These are phyloP conservation scores for Talpa occidentalis DNA, from an alignment of 2,113 vertebrate genomes.

Conservation along the genomic window DNA sequence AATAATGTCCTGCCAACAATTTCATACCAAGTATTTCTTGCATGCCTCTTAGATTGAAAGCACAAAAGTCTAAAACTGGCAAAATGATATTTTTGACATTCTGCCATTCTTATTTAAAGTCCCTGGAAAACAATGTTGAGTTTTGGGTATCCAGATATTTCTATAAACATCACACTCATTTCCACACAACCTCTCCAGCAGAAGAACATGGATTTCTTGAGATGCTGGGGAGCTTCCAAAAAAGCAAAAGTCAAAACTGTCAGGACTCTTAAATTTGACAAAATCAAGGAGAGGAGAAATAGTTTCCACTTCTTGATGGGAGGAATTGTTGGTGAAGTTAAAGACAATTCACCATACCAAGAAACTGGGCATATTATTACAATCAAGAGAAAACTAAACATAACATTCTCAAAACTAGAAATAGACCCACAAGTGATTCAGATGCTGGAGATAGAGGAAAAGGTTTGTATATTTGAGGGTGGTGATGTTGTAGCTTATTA, in stretches of 20 bases:
- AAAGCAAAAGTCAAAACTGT: background rate
- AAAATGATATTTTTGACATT: background rate
- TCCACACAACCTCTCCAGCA: background rate
- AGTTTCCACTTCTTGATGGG: background rate
- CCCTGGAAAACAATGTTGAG: background rate
- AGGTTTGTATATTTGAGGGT: background rate
- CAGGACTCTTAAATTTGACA: background rate
- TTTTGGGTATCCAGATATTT: background rate
- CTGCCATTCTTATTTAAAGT: background rate
- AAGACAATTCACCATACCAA: background rate
- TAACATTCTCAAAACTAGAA: background rate
- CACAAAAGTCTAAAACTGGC: background rate
- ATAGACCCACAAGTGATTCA: background rate
- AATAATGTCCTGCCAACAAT: background rate
- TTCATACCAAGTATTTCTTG: background rate
- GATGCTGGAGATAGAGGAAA: background rate
- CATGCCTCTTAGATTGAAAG: background rate
- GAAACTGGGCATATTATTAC: background rate
- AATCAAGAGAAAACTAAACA: background rate
- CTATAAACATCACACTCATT: background rate
- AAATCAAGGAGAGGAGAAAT: background rate
- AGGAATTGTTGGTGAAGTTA: background rate
- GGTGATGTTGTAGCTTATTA: background rate
- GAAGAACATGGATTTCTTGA: background rate
- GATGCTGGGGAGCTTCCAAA: background rate